These are phyloP conservation scores for Apotomis turbidana DNA, from an alignment of 2,888 invertebrate genomes.

Conservation along the genomic window DNA sequence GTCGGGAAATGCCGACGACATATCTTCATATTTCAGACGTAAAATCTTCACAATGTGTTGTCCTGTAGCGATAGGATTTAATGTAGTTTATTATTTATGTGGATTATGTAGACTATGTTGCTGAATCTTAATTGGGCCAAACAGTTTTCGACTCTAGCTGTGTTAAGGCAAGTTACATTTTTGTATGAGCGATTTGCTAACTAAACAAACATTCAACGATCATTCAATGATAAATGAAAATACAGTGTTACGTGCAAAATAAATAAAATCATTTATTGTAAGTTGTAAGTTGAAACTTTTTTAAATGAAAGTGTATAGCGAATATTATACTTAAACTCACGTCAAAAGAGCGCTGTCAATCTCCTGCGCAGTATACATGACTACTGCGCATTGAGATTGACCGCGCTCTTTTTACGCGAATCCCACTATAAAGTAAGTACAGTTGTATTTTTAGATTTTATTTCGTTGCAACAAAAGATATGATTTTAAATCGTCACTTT, in stretches of 20 bases:
- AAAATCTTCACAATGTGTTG: no score
- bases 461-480: neutral
- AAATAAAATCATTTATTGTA: neutral
- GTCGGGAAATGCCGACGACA: no score
- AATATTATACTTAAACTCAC: neutral
- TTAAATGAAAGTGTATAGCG: neutral
- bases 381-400: no score
- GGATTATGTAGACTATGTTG: no score
- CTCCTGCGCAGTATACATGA: no score
- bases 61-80: no score
- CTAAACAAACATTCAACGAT: neutral
- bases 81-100: no score
- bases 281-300: slow-evolving; percentile 3
- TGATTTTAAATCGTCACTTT: neutral
- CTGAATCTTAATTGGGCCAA: neutral
- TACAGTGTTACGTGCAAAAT: no score
- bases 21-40: no score
- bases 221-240: neutral
- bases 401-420: no score
- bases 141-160: neutral
- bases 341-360: no score
- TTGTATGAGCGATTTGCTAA: neutral
- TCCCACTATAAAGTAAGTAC: neutral
- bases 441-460: neutral
- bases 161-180: neutral